phyloP scores from a whole-genome alignment of 2,113 vertebrate species.

The Ellobius talpinus region DNA sequence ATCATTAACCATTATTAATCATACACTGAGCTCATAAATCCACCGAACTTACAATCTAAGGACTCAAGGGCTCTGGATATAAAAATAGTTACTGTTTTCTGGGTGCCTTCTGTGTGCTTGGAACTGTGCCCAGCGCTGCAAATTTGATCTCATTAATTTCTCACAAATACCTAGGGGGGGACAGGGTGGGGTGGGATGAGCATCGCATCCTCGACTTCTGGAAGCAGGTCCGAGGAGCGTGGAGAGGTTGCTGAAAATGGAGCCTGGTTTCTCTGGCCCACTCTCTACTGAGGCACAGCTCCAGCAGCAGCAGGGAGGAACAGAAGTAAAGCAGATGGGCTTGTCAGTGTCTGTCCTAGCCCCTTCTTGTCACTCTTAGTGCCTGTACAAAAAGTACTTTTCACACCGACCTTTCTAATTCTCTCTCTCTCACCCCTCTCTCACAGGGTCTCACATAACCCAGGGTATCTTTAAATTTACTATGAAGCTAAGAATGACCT shows the following conservation, averaged over 20 bases:
- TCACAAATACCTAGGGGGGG: not conserved
- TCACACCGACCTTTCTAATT: not conserved
- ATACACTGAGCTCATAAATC: not conserved
- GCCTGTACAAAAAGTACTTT: not conserved
- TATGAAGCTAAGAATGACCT: not conserved
- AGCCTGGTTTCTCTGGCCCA: not conserved
- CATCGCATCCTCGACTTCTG: not conserved
- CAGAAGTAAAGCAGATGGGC: not conserved
- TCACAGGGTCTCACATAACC: not conserved
- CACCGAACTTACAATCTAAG: not conserved
- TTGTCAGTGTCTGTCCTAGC: not conserved
- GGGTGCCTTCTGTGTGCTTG: not conserved
- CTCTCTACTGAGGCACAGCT: not conserved
- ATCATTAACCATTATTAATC: not conserved
- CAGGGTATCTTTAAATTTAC: not conserved
- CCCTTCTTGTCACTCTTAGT: not conserved
- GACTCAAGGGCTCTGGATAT: not conserved
- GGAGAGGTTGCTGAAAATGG: not conserved
- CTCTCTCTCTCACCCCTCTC: not conserved
- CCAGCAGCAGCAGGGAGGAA: not conserved
- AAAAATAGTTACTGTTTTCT: not conserved
- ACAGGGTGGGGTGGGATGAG: not conserved
- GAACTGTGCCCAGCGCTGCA: not conserved
- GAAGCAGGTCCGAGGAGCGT: not conserved
- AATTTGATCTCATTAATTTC: not conserved